Evolutionary conservation across 2,888 invertebrate species (phyloP).

Genomic region (Amblyjoppa proteus): DNA sequence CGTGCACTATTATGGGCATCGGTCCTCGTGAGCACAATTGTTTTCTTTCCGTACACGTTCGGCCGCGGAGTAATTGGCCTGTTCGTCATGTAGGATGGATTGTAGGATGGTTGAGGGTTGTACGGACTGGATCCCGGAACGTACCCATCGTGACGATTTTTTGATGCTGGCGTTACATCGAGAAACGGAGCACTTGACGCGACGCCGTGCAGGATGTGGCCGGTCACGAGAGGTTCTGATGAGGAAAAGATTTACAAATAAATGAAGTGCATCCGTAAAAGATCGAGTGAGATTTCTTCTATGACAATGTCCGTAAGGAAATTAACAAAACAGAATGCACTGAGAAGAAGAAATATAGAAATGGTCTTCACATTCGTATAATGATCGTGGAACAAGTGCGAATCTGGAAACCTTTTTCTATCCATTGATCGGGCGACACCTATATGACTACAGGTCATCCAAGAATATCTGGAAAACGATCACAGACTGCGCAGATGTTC

Average conservation of each 20-base stretch:
- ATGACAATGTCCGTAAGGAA: too few species aligned
- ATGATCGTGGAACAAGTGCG: too few species aligned
- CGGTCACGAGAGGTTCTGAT: background rate
- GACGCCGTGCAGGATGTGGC: background rate
- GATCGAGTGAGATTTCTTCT: too few species aligned
- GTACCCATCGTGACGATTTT: slow-evolving; percentile 8
- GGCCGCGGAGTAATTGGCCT: slow-evolving; percentile 1
- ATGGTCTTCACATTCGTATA: too few species aligned
- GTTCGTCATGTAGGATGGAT: slow-evolving; percentile 14
- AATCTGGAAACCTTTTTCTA: too few species aligned
- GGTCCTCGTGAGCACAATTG: background rate
- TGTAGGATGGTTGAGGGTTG: slow-evolving; percentile 19
- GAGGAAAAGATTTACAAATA: background rate
- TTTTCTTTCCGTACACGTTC: slow-evolving; percentile 6
- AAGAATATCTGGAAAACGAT: too few species aligned
- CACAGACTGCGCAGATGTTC: too few species aligned
- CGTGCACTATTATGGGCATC: background rate
- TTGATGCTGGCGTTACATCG: background rate
- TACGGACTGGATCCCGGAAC: slow-evolving; percentile 19
- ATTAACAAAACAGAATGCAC: too few species aligned
- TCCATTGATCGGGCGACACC: too few species aligned
- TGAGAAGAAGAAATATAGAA: too few species aligned
- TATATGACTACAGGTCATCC: too few species aligned
- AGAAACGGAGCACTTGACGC: background rate
- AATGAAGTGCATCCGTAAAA: background rate